phyloP scores from a whole-genome alignment of 1,140 invertebrate genomes.

The Rhagoletis zephyria region DNA sequence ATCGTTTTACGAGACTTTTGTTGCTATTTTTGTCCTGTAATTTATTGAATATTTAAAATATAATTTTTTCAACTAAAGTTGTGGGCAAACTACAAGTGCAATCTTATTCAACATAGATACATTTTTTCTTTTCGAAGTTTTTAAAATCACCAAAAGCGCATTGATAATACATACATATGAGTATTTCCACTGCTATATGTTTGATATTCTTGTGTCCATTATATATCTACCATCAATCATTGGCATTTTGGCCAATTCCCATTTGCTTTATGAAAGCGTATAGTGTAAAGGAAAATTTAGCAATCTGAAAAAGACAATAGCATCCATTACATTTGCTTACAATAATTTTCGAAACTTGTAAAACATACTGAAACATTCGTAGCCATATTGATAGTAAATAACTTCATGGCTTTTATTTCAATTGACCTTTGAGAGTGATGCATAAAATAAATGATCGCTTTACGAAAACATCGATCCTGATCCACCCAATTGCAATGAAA shows the following conservation, averaged over 20 bases:
- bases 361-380: slow-evolving; percentile 61
- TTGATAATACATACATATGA: too few relatives aligned
- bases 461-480: slow-evolving; percentile 58
- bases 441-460: slow-evolving; percentile 61
- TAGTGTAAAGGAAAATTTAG: background rate
- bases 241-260: background rate
- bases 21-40: too few relatives aligned
- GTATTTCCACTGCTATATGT: too few relatives aligned
- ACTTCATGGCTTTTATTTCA: slow-evolving; percentile 59
- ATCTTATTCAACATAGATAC: too few relatives aligned
- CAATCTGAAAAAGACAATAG: background rate
- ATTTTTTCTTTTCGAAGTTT: too few relatives aligned
- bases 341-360: background rate
- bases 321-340: background rate
- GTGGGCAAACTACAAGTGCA: too few relatives aligned
- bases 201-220: too few relatives aligned
- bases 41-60: too few relatives aligned
- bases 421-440: slow-evolving; percentile 61
- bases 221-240: background rate
- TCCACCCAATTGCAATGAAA: slow-evolving; percentile 61
- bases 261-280: background rate
- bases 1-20: too few relatives aligned
- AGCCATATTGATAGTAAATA: slow-evolving; percentile 61
- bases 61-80: too few relatives aligned
- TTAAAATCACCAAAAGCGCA: too few relatives aligned